phyloP scores from a whole-genome alignment of 37 sponge, comb jelly and placozoan genomes.

The Cliona cf. orientalis region DNA sequence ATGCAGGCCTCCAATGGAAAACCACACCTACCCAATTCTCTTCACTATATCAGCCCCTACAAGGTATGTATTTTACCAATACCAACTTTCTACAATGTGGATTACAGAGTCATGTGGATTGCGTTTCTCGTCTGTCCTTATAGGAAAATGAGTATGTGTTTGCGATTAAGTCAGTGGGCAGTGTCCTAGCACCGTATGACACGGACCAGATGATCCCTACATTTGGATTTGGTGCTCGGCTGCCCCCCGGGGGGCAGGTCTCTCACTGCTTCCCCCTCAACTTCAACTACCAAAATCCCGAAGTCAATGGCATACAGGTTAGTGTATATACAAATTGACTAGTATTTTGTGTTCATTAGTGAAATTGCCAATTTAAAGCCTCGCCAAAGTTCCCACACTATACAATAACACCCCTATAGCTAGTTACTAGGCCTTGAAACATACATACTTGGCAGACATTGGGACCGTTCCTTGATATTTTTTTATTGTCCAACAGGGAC shows the following conservation, averaged over 20 bases:
- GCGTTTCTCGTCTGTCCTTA: neutral
- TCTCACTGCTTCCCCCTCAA: constrained; percentile 90
- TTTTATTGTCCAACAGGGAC: too few relatives aligned
- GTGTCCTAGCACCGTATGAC: constrained; percentile 86
- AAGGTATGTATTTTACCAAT: too few relatives aligned
- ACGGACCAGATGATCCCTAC: constrained; percentile 76
- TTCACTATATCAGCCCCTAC: constrained; percentile 63
- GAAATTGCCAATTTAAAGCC: too few relatives aligned
- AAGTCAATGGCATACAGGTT: constrained; percentile 77
- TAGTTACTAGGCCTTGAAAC: too few relatives aligned
- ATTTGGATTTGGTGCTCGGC: constrained; percentile 87
- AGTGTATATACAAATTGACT: neutral
- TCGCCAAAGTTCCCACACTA: too few relatives aligned
- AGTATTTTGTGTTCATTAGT: too few relatives aligned
- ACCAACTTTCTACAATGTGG: too few relatives aligned
- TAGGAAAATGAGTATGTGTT: constrained; percentile 83
- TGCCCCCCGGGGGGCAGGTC: constrained; percentile 58
- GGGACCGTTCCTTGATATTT: too few relatives aligned
- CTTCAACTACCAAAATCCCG: constrained; percentile 61
- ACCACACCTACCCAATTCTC: constrained; percentile 42
- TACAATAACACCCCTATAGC: too few relatives aligned
- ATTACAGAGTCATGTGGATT: too few relatives aligned
- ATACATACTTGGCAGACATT: too few relatives aligned
- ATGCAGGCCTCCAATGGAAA: constrained; percentile 81
- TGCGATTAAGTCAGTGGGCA: constrained; percentile 82